A percentile compares a stretch with the other conserved stretches of the same genome.
Evolutionary conservation across 37 sponge, comb jelly and placozoan species (phyloP).

Genomic region (Chondrilla cf. caribensis): DNA sequence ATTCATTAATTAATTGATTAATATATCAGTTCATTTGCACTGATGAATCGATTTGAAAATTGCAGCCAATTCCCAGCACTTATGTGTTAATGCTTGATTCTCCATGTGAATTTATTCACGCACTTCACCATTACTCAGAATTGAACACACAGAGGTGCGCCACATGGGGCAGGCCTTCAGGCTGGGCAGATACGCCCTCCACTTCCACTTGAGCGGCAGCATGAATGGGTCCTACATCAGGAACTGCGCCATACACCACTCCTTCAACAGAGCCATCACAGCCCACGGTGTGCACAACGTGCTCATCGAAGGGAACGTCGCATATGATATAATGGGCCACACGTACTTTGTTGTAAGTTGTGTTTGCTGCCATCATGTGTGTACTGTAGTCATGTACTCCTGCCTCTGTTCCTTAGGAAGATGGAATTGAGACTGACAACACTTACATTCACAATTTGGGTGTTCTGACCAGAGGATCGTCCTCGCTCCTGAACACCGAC

Average conservation of each 20-base stretch:
- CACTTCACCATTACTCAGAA: constrained; percentile 33
- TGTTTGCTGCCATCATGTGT: neutral
- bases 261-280: constrained; percentile 85
- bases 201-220: constrained; percentile 84
- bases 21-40: too few species aligned
- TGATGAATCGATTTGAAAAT: too few species aligned
- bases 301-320: constrained; percentile 83
- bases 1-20: too few species aligned
- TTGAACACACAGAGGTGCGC: constrained; percentile 75
- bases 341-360: constrained; percentile 81
- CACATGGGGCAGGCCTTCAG: constrained; percentile 85
- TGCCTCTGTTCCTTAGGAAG: constrained; percentile 62
- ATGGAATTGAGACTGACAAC: constrained; percentile 86
- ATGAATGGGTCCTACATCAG: constrained; percentile 81
- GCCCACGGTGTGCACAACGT: constrained; percentile 85
- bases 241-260: constrained; percentile 86
- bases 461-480: constrained; percentile 74
- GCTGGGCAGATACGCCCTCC: constrained; percentile 88
- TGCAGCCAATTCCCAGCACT: too few species aligned
- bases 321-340: constrained; percentile 91
- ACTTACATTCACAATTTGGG: constrained; percentile 73
- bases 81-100: too few species aligned
- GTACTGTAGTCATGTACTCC: neutral
- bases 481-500: constrained; percentile 83
- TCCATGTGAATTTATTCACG: too few species aligned